Conservation (phyloP, 2,113 vertebrate species). For the Aviceda subcristata region DNA sequence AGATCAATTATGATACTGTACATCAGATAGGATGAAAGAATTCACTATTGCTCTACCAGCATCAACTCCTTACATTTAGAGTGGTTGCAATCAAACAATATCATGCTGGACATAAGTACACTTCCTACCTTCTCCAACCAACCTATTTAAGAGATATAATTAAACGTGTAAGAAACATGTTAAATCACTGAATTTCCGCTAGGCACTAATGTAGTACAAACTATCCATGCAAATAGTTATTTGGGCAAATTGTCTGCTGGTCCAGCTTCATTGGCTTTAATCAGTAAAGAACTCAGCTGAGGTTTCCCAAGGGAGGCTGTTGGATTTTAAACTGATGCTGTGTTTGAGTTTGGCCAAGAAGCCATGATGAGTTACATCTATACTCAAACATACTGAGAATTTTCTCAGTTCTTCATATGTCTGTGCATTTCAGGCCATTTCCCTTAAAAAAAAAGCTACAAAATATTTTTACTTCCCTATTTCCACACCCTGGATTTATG, state of each 20-base stretch:
- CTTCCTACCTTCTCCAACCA: neutral
- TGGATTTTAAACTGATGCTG: neutral
- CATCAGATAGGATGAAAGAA: rapidly evolving
- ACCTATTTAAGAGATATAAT: neutral
- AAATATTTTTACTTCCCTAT: neutral
- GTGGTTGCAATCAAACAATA: neutral
- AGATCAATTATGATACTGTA: neutral
- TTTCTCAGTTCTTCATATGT: neutral
- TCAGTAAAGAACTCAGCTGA: conserved; percentile 9
- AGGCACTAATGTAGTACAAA: neutral
- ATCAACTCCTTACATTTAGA: neutral
- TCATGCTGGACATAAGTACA: neutral
- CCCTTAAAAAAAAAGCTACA: neutral
- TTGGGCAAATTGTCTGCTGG: conserved; percentile 13
- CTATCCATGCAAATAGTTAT: neutral
- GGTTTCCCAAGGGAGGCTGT: neutral
- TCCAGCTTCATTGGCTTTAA: conserved; percentile 30
- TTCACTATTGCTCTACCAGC: neutral
- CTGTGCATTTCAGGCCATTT: neutral
- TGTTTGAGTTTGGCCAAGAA: neutral
- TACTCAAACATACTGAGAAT: neutral
- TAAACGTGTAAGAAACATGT: neutral
- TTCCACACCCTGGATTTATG: neutral
- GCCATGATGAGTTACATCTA: neutral
- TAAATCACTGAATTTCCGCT: neutral